A percentile compares a stretch with the other conserved stretches of the same genome.
These are phyloP conservation scores for Calcarius lapponicus DNA, from an alignment of 2,797 vertebrate species.

Conservation along the genomic window DNA sequence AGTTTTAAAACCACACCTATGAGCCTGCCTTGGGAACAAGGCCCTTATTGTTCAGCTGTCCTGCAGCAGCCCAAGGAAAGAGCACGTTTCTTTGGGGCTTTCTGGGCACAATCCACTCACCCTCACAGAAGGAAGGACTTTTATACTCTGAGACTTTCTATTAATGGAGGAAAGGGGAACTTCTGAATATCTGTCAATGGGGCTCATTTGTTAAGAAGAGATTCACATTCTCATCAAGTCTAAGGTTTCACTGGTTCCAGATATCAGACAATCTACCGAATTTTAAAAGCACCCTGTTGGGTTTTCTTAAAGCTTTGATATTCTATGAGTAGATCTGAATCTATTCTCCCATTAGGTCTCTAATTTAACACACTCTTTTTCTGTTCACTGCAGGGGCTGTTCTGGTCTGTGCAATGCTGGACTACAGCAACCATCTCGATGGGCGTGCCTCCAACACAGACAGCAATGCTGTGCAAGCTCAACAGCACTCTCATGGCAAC, in stretches of 20 bases:
- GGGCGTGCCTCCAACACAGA: neutral
- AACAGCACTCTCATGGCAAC: neutral
- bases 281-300: constrained; percentile 35
- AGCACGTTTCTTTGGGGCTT: neutral
- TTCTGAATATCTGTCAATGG: neutral
- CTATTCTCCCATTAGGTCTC: constrained; percentile 6
- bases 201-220: neutral
- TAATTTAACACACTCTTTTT: neutral
- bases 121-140: neutral
- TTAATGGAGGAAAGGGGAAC: neutral
- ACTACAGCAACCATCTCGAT: neutral
- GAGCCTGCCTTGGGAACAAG: constrained; percentile 38
- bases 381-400: neutral
- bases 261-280: constrained; percentile 31
- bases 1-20: constrained; percentile 27
- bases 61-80: neutral
- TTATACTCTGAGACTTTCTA: neutral
- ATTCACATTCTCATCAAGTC: constrained; percentile 18
- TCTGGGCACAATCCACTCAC: neutral
- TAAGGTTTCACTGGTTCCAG: constrained; percentile 25
- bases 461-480: accelerated
- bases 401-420: neutral
- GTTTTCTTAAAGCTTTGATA: constrained; percentile 26
- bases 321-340: constrained; percentile 29
- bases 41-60: constrained; percentile 21